Evolutionary conservation across 2,888 invertebrate genomes (phyloP), one percentile per base, ranked within the genome.

Genomic region (Acrocera orbiculus): DNA sequence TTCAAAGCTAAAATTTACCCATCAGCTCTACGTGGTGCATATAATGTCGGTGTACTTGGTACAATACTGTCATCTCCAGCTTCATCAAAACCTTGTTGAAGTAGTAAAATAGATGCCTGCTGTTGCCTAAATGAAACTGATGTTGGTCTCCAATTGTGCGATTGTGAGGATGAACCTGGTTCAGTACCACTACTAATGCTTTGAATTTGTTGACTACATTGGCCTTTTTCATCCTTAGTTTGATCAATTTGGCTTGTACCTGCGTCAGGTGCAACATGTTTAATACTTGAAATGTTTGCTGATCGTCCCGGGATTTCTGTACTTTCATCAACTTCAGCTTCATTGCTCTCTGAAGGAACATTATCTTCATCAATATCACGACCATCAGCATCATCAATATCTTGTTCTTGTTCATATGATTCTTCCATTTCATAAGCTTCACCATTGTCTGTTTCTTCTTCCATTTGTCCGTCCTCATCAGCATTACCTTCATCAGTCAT

Each of bases 21-120:
- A 55, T 89, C 87, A 39, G 70, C 75, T 39, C 86, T 67, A 38
- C 82, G 64, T 4, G 86, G 83, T 27, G 81, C 76, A 51, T 78
- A 82, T 16, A 89, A 62, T 4, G 87, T 85, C 13, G 90, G 86
- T 9, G 89, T 87, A 40, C 86, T 81, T 11, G 90, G 89, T 20
- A 90, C 87, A 44, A 87, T 87, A 46, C 82, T 61, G 44, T 68
- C 67, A 41, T 69, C 69, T 5, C 58, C 65, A 36, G 65, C 62
- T 43, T 67, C 67, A 10, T 50, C 49, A 7, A 46, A 46, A 11
- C 46, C 46, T 29, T 51, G 50, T 30, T 51, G 52, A 9, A 52
- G 37, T 40, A 50, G 46, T 38, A 51, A 43, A 17, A 49, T 38
- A 4, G 51, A 47, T 4, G 62, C 46, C 32, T 50, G 49, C 35